A percentile compares a stretch with the other conserved stretches of the same genome.
Conservation (phyloP, 2,113 vertebrate genomes). For the Dinomys branickii region DNA sequence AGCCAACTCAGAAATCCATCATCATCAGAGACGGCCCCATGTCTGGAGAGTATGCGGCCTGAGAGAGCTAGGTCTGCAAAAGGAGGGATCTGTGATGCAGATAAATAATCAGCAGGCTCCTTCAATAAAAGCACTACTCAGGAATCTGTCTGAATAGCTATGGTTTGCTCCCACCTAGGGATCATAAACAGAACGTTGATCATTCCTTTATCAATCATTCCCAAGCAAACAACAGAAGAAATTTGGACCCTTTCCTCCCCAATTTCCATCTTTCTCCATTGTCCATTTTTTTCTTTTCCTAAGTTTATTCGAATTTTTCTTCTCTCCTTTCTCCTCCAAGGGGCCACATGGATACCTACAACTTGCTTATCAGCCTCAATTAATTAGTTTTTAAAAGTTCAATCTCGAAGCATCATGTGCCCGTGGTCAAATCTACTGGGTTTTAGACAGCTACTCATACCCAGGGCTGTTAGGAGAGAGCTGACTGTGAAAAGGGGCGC, state of each 20-base stretch:
- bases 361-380: conserved; percentile 33
- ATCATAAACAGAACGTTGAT: conserved; percentile 75
- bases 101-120: conserved; percentile 80
- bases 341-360: not conserved
- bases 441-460: conserved; percentile 33
- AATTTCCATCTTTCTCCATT: not conserved
- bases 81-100: conserved; percentile 78
- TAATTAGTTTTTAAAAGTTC: conserved; percentile 43
- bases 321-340: conserved; percentile 25
- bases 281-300: not conserved
- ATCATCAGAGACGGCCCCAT: conserved; percentile 66
- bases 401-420: not conserved
- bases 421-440: conserved; percentile 42
- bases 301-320: not conserved
- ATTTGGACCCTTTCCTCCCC: not conserved
- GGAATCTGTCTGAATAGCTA: conserved; percentile 79
- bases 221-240: conserved; percentile 68
- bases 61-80: conserved; percentile 76
- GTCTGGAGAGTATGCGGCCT: conserved; percentile 66
- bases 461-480: conserved; percentile 23
- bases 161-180: conserved; percentile 77
- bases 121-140: conserved; percentile 78
- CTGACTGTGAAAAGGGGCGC: conserved; percentile 49
- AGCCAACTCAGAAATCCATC: conserved; percentile 76
- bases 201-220: conserved; percentile 77